These are phyloP conservation scores for Drosophila kikkawai DNA, from an alignment of 1,140 invertebrate genomes.

Conservation along the genomic window DNA sequence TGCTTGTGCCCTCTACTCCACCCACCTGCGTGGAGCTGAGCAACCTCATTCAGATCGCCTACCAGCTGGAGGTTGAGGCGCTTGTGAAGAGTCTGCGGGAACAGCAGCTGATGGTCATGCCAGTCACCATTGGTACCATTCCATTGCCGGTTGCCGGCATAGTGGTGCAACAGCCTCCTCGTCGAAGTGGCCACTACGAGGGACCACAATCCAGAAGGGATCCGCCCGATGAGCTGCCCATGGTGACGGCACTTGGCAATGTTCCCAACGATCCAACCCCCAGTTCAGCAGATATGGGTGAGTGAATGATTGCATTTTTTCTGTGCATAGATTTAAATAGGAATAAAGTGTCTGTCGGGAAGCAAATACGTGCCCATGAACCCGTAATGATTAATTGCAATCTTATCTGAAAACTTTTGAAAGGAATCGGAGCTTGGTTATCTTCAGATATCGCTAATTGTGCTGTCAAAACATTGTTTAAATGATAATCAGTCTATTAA, in stretches of 20 bases:
- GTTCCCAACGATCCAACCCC: conserved; percentile 36
- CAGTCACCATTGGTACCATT: conserved; percentile 87
- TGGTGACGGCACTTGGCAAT: conserved; percentile 48
- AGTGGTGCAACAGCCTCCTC: conserved; percentile 68
- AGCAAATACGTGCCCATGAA: conserved; percentile 12
- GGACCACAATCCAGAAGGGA: conserved; percentile 15
- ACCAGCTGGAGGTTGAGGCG: conserved; percentile 88
- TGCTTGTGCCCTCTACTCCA: conserved; percentile 89
- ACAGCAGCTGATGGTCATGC: conserved; percentile 85
- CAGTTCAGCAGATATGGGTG: conserved; percentile 50
- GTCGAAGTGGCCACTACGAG: conserved; percentile 64
- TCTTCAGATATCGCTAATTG: conserved; percentile 11
- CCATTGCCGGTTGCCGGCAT: conserved; percentile 78
- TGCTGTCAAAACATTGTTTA: neutral
- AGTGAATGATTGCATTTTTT: conserved; percentile 19
- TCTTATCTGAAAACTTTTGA: conserved; percentile 21
- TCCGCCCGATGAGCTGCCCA: conserved; percentile 50
- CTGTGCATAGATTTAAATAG: neutral
- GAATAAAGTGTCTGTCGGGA: neutral
- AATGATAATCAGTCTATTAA: neutral
- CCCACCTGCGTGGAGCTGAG: conserved; percentile 89
- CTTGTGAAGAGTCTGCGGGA: conserved; percentile 81
- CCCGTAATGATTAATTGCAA: conserved; percentile 4
- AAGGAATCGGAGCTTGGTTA: neutral
- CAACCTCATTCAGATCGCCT: conserved; percentile 88